Percentiles rank a stretch among this genome's conserved stretches.
These are phyloP conservation scores for Hirtodrosophila duncani DNA, from an alignment of 2,888 invertebrate genomes.

Conservation along the genomic window DNA sequence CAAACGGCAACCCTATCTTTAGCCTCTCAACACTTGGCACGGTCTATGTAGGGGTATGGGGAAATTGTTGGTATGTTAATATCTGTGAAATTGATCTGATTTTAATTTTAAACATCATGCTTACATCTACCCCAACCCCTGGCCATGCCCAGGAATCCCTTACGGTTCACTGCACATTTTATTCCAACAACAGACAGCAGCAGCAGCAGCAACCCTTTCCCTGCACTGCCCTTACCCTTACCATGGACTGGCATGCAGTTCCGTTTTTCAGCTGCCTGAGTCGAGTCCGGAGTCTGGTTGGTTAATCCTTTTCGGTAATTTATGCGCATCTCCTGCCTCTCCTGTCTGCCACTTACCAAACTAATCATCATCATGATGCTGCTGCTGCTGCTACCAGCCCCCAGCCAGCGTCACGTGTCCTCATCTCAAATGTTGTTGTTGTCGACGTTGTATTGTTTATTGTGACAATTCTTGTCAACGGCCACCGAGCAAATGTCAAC, in stretches of 20 bases:
- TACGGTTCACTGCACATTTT: conserved; percentile 56
- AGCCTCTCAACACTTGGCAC: conserved; percentile 52
- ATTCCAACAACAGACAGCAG: neutral
- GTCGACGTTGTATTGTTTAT: conserved; percentile 66
- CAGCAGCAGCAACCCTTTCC: conserved; percentile 46
- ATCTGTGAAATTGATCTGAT: conserved; percentile 71
- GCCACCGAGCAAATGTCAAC: conserved; percentile 68
- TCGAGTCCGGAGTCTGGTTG: conserved; percentile 35
- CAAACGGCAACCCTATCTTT: conserved; percentile 52
- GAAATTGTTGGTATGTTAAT: conserved; percentile 55
- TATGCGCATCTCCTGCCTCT: conserved; percentile 47
- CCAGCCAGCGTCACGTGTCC: conserved; percentile 59
- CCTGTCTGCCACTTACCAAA: conserved; percentile 67
- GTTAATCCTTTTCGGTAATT: conserved; percentile 70
- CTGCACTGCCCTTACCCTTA: conserved; percentile 20
- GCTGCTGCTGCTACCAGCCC: conserved; percentile 11
- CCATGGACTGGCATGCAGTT: conserved; percentile 24
- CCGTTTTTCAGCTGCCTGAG: conserved; percentile 48
- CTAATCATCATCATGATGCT: conserved; percentile 55
- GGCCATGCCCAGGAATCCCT: conserved; percentile 45
- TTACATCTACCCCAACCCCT: conserved; percentile 9
- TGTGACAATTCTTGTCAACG: conserved; percentile 72
- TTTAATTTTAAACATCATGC: conserved; percentile 58
- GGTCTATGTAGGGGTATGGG: conserved; percentile 23
- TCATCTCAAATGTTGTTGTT: conserved; percentile 26